These are phyloP conservation scores for Cantharis lateralis DNA, from an alignment of 2,888 invertebrate species.

Conservation along the genomic window DNA sequence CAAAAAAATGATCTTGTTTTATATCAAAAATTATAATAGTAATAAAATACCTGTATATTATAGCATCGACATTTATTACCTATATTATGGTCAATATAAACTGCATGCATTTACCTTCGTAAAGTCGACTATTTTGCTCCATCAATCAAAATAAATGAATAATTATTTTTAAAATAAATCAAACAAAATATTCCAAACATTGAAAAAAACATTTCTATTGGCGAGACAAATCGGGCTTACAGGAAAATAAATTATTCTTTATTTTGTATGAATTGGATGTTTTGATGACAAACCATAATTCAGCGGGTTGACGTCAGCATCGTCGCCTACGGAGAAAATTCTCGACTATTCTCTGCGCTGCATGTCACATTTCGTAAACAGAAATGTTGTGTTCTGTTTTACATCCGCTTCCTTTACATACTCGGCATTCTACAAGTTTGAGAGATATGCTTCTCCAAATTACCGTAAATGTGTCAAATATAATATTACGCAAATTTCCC, in stretches of 20 bases:
- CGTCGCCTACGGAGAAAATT: slow-evolving; percentile 1
- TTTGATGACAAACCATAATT: slow-evolving; percentile 3
- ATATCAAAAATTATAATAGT: no score
- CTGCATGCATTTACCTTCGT: neutral
- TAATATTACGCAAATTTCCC: neutral
- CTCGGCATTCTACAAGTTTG: neutral
- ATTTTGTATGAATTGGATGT: neutral
- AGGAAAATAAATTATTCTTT: neutral
- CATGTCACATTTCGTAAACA: slow-evolving; percentile 16
- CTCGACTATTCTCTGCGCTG: neutral
- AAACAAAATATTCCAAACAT: neutral
- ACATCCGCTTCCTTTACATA: slow-evolving; percentile 17
- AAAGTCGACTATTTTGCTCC: neutral
- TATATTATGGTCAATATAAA: no score
- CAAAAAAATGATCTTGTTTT: no score
- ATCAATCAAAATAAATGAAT: neutral
- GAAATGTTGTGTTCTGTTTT: slow-evolving; percentile 11
- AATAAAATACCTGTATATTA: no score
- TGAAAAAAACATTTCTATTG: neutral
- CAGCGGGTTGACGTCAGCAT: neutral
- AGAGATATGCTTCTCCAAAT: slow-evolving; percentile 5
- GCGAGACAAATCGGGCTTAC: neutral
- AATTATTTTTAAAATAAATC: neutral
- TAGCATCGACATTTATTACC: no score
- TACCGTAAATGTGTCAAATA: slow-evolving; percentile 10